These are phyloP conservation scores for Dasypogon diadema DNA, from an alignment of 2,888 invertebrate species.

Conservation along the genomic window DNA sequence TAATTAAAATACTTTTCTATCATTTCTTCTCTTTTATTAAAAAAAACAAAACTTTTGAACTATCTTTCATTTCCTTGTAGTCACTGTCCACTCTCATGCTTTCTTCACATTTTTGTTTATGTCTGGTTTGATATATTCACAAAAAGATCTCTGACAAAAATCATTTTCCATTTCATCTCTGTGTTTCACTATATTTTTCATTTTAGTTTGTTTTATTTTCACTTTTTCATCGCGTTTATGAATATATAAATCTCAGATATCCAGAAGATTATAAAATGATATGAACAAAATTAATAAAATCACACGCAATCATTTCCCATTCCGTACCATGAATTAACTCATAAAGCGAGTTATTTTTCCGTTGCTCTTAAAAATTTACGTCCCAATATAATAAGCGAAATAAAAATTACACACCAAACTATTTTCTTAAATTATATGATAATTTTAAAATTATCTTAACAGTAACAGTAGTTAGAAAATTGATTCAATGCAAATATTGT, in stretches of 20 bases:
- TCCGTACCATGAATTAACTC: no score
- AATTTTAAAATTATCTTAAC: constrained; percentile 30
- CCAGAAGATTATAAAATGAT: neutral
- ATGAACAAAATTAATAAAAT: neutral
- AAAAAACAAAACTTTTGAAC: constrained; percentile 1
- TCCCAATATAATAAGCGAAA: constrained; percentile 18
- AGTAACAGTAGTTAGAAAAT: constrained; percentile 27
- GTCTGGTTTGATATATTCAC: constrained; percentile 43
- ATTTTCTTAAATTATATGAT: constrained; percentile 37
- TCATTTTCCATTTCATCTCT: constrained; percentile 9
- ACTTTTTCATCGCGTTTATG: no score
- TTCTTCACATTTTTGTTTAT: constrained; percentile 46
- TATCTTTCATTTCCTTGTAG: constrained; percentile 17
- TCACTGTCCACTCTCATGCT: constrained; percentile 49
- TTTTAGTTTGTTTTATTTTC: neutral
- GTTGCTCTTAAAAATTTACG: constrained; percentile 18
- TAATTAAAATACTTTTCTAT: constrained; percentile 44
- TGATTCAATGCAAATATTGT: constrained; percentile 43
- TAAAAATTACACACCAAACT: constrained; percentile 12
- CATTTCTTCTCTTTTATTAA: constrained; percentile 42
- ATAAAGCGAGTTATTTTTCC: neutral
- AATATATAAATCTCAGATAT: neutral
- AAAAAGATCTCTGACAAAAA: neutral
- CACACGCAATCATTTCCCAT: no score
- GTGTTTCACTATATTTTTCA: neutral